Evolutionary conservation across 2,888 invertebrate species (phyloP).

Genomic region (Rhorus exstirpatorius): DNA sequence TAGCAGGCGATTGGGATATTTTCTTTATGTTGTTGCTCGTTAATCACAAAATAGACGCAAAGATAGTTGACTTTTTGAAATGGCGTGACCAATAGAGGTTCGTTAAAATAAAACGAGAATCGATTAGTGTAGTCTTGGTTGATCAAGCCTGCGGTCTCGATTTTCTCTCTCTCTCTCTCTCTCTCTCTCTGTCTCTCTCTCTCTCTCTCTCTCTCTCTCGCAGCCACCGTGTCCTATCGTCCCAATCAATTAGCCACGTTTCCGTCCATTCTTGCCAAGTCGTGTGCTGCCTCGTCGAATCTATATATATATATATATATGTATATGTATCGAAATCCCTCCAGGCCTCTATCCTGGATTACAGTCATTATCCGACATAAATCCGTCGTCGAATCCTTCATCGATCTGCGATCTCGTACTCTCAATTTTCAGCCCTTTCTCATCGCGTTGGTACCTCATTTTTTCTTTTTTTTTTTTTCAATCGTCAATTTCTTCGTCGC

Average conservation of each 20-base stretch:
- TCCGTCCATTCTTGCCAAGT: slow-evolving; percentile 65
- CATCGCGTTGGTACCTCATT: slow-evolving; percentile 1
- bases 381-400: slow-evolving; percentile 71
- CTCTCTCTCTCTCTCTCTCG: slow-evolving; percentile 29
- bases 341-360: slow-evolving; percentile 64
- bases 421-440: slow-evolving; percentile 10
- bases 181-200: slow-evolving; percentile 12
- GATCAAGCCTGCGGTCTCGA: slow-evolving; percentile 44
- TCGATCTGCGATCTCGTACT: slow-evolving; percentile 60
- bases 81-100: slow-evolving; percentile 56
- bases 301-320: neutral
- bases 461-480: slow-evolving; percentile 2
- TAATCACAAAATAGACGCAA: slow-evolving; percentile 42
- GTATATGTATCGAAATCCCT: slow-evolving; percentile 37
- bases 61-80: slow-evolving; percentile 49
- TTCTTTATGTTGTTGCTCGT: slow-evolving; percentile 33
- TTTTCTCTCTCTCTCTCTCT: slow-evolving; percentile 35
- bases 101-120: slow-evolving; percentile 66
- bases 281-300: slow-evolving; percentile 53
- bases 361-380: slow-evolving; percentile 72
- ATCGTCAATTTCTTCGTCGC: neutral
- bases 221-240: slow-evolving; percentile 65
- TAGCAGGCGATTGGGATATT: slow-evolving; percentile 1
- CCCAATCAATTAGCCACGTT: slow-evolving; percentile 70
- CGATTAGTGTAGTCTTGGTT: slow-evolving; percentile 65